Evolutionary conservation across 2,797 vertebrate genomes (phyloP).

Genomic region (Sphenodon punctatus): DNA sequence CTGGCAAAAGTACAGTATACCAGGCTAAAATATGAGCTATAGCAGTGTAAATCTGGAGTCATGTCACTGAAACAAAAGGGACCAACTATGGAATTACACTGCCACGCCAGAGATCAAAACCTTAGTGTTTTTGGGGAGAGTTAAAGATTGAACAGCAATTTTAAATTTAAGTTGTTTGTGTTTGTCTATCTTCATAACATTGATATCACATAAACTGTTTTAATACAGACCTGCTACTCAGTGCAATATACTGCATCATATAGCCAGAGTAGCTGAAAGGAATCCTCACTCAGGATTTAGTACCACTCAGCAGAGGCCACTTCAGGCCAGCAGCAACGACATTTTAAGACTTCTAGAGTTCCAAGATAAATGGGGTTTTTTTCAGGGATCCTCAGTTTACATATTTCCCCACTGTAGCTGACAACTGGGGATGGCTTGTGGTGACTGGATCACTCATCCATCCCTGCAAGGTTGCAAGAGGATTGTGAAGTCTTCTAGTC

Average conservation of each 20-base stretch:
- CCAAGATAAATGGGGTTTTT: no score
- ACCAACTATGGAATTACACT: neutral
- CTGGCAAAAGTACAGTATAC: no score
- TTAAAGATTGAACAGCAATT: neutral
- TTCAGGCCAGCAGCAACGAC: neutral
- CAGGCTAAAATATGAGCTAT: no score
- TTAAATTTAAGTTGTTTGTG: neutral
- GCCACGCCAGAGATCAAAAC: neutral
- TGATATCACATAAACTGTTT: neutral
- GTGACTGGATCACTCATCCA: no score
- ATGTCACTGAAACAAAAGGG: neutral
- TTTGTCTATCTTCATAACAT: neutral
- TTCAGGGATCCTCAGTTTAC: no score
- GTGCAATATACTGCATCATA: neutral
- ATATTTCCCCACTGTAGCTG: no score
- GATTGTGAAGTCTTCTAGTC: no score
- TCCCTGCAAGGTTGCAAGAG: no score
- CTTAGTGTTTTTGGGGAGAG: fast-evolving
- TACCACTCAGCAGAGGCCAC: neutral
- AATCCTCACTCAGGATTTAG: neutral
- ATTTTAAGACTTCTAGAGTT: neutral
- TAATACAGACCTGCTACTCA: neutral
- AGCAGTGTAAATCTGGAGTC: no score
- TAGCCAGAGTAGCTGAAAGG: neutral
- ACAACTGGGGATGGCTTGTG: no score